Evolutionary conservation across 2,797 vertebrate genomes (phyloP), one percentile per base, ranked within the genome.

Genomic region (Danio albolineatus): DNA sequence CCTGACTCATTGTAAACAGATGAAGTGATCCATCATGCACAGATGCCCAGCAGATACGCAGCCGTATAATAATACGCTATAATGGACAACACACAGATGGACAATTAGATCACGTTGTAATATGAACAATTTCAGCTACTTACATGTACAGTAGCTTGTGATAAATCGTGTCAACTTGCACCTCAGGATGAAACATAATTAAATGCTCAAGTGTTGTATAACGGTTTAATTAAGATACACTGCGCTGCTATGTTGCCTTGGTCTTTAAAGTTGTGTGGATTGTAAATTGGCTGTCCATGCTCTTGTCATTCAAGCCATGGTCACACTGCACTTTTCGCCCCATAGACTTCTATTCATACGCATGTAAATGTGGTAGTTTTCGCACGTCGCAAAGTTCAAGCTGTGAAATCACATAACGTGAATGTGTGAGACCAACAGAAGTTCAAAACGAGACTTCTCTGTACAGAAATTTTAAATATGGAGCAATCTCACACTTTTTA

Each of bases 1-100:
- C 28, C 10, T 82, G 75, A 51, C 54, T 73, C 57, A 49, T 48
- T 46, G 80, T 51, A 65, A 73, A 82, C 61, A 71, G 54, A 82
- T 65, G 59, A 53, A 75, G 36, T 64, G 46, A 75, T 53, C 59
- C 48, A 64, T 75, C 59, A 39, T 62, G 12, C 46, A 64, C 73
- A 62, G 60, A 64, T 64, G 59, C 73, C 73, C 17, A 53, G 28
- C 28, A 51, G n/a, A 75, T 75, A 62, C 6, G 2, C 54, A 59
- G 19, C 14, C 19, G 49, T 71, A 51, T 71, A 71, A 71, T 54
- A 21, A 28, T 59, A 28, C n/a, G 48, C 60, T 28, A 53, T 53
- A 41, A 62, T 64, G 59, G 56, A 73, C 43, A 64, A 14, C 38
- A 16, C n/a, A 64, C 73, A 75, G 73, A 75, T 62, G 57, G 44